phyloP scores from a whole-genome alignment of 2,797 vertebrate genomes.

The Remorina albescens region DNA sequence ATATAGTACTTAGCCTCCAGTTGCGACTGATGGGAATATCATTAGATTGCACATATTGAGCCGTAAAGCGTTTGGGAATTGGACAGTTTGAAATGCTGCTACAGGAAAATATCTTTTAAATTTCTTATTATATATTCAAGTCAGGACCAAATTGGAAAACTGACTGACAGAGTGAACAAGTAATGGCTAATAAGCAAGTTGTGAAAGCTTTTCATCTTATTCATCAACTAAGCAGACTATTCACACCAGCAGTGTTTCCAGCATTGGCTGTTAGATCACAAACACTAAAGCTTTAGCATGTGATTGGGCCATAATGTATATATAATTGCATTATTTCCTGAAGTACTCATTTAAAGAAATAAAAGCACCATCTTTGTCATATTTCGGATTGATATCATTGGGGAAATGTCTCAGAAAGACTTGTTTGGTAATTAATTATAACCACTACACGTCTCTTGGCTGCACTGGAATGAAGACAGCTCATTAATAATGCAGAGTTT shows the following conservation, averaged over 20 bases:
- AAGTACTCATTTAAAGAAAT: conserved; percentile 45
- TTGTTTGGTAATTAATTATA: conserved; percentile 76
- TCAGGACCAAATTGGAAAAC: neutral
- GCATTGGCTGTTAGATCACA: neutral
- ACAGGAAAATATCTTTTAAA: neutral
- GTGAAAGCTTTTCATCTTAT: neutral
- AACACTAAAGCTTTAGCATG: neutral
- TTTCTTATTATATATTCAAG: neutral
- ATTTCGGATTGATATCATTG: conserved; percentile 23
- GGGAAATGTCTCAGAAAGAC: conserved; percentile 46
- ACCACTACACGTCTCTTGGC: conserved; percentile 64
- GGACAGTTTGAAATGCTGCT: neutral
- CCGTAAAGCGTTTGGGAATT: neutral
- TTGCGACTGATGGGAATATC: neutral
- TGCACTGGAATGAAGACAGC: conserved; percentile 67
- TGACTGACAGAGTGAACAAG: neutral
- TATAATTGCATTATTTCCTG: conserved; percentile 36
- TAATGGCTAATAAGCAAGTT: neutral
- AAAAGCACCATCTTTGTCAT: conserved; percentile 28
- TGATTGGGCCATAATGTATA: conserved; percentile 5
- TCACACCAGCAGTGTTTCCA: neutral
- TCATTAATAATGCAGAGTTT: conserved; percentile 78
- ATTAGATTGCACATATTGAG: neutral
- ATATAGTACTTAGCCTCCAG: neutral
- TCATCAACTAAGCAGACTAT: neutral